Percentiles rank a stretch among this genome's conserved stretches.
Evolutionary conservation across 2,888 invertebrate genomes (phyloP).

Genomic region (Nomada lathburiana): DNA sequence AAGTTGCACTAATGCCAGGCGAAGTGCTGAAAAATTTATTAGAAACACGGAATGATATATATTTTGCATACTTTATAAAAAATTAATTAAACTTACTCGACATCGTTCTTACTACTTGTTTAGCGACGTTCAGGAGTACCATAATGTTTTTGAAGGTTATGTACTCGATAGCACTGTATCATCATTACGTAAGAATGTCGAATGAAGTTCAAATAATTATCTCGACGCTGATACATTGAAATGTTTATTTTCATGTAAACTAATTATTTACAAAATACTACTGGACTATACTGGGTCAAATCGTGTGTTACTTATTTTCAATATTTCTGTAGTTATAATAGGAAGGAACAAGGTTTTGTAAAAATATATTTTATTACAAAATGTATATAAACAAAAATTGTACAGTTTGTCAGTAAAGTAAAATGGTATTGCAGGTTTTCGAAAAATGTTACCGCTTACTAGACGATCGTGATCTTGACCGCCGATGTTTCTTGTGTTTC

Average conservation of each 20-base stretch:
- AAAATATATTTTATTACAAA: conserved; percentile 77
- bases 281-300: too few species aligned
- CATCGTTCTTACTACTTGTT: conserved; percentile 71
- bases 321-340: not conserved
- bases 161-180: conserved; percentile 36
- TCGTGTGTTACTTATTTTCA: too few species aligned
- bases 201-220: not conserved
- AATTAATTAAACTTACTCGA: conserved; percentile 69
- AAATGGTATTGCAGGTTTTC: conserved; percentile 41
- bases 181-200: conserved; percentile 40
- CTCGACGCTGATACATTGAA: not conserved
- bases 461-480: conserved; percentile 70
- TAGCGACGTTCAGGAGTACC: conserved; percentile 61
- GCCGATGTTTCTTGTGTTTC: conserved; percentile 82
- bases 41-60: not conserved
- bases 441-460: conserved; percentile 55
- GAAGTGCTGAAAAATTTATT: conserved; percentile 85
- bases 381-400: conserved; percentile 59
- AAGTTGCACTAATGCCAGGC: conserved; percentile 93
- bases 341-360: conserved; percentile 31
- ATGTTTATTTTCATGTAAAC: not conserved
- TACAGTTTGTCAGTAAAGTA: conserved; percentile 56
- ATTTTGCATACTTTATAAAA: not conserved
- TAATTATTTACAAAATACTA: too few species aligned
- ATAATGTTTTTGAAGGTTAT: conserved; percentile 74